Evolutionary conservation across 1,140 invertebrate species (phyloP).

Genomic region (Sarcophaga bullata): DNA sequence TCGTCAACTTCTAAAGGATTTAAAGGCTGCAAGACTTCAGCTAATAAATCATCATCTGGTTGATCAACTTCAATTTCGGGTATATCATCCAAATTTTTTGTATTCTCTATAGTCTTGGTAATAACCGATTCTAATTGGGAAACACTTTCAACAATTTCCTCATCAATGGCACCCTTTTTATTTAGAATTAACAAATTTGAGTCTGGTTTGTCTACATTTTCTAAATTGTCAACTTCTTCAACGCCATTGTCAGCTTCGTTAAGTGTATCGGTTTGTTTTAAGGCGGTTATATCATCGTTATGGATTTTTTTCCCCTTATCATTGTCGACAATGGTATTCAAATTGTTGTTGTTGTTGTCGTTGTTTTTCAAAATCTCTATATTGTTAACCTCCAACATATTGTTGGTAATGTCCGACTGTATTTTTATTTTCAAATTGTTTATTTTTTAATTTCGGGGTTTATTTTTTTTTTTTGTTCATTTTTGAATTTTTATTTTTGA

Average conservation of each 20-base stretch:
- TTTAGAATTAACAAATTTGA: slow-evolving; percentile 11
- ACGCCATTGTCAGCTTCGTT: neutral
- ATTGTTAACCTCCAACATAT: slow-evolving; percentile 6
- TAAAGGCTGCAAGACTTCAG: slow-evolving; percentile 26
- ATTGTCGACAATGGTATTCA: neutral
- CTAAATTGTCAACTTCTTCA: neutral
- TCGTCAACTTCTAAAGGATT: neutral
- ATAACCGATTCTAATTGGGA: slow-evolving; percentile 62
- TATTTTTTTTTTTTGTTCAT: no score
- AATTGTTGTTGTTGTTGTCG: neutral
- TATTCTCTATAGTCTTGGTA: slow-evolving; percentile 64
- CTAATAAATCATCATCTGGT: slow-evolving; percentile 46
- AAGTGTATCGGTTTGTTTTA: slow-evolving; percentile 31
- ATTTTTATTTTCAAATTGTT: neutral
- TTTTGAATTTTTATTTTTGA: neutral
- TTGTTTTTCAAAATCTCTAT: neutral
- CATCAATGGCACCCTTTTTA: slow-evolving; percentile 49
- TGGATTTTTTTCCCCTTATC: neutral
- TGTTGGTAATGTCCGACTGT: neutral
- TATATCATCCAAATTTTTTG: slow-evolving; percentile 61
- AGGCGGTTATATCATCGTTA: slow-evolving; percentile 26
- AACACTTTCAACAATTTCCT: slow-evolving; percentile 61
- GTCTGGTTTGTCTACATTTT: neutral
- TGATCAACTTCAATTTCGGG: slow-evolving; percentile 52
- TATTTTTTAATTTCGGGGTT: neutral